Base-by-base conservation (phyloP, 2,888 invertebrate species). In the Anaspis maculata region DNA sequence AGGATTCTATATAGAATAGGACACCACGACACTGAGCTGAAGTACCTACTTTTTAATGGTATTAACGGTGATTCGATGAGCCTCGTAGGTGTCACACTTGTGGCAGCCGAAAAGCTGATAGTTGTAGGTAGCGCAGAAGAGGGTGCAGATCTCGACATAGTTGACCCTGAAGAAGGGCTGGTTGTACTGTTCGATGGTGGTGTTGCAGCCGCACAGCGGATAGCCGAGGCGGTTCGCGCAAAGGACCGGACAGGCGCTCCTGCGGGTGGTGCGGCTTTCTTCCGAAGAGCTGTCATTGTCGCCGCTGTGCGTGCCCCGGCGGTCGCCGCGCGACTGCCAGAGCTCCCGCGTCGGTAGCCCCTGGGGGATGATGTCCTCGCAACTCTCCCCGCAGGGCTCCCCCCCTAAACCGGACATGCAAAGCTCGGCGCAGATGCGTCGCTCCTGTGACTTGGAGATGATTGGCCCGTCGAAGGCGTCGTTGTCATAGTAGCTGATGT, bases 151-250 rank as follows among this genome's bases (percentile, higher is more conserved):
- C 7, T 62, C 57, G 2, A 49, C 41, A 69, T 71, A 76, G 50
- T 72, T 51, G 26, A 59, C 35, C 6, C 15, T 22, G 32, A 34
- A 41, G 27, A 38, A 38, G 15, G 34, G 36, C n/a, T 38, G 24
- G 19, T 11, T 42, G 12, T 26, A 16, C 11, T 52, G 31, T 6
- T 40, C 38, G 25, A 27, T 28, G 11, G 31, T 32, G 23, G 42
- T 41, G 0, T 44, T 44, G 44, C 75, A 75, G 43, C 59, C 61
- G 59, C 76, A 76, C 6, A 76, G 61, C 1, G 76, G 76, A 6
- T 65, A 50, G 75, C 81, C 81, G 26, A 79, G 61, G 37, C 67
- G 66, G 54, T 76, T 73, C 32, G 62, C 59, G 59, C 80, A 80
- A 31, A 79, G 68, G 19, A 73, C 62, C 1, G 73, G 71, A 48